phyloP scores from a whole-genome alignment of 2,797 vertebrate species.

The Staurois parvus region DNA sequence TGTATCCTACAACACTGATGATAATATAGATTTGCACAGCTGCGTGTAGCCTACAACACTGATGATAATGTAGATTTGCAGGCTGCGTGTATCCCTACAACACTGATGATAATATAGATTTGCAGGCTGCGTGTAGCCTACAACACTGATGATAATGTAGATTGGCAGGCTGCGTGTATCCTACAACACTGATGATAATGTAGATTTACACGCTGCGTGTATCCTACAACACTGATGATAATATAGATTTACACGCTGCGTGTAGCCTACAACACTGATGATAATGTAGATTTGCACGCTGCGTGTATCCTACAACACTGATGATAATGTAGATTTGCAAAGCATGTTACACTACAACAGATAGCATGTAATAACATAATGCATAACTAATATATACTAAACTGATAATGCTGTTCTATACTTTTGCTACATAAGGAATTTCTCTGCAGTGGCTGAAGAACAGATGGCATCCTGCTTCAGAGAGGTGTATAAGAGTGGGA shows the following conservation, averaged over 20 bases:
- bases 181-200: background rate
- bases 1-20: background rate
- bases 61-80: too few relatives aligned
- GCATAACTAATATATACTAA: background rate
- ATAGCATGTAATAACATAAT: background rate
- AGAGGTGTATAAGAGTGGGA: constrained; percentile 29
- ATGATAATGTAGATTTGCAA: background rate
- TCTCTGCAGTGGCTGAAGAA: constrained; percentile 9
- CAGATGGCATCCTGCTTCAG: constrained; percentile 46
- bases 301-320: background rate
- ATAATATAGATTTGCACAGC: too few relatives aligned
- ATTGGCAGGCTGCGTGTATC: background rate
- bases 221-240: background rate
- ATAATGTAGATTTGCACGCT: too few relatives aligned
- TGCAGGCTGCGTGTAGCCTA: background rate
- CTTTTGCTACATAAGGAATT: background rate
- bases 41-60: background rate
- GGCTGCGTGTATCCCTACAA: background rate
- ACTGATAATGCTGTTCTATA: background rate
- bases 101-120: too few relatives aligned
- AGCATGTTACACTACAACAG: background rate
- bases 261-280: background rate
- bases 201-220: too few relatives aligned
- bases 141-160: background rate
- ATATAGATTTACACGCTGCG: too few relatives aligned